These are phyloP conservation scores for Cremastobaeus sp. DNA, from an alignment of 2,888 invertebrate genomes.

Conservation along the genomic window DNA sequence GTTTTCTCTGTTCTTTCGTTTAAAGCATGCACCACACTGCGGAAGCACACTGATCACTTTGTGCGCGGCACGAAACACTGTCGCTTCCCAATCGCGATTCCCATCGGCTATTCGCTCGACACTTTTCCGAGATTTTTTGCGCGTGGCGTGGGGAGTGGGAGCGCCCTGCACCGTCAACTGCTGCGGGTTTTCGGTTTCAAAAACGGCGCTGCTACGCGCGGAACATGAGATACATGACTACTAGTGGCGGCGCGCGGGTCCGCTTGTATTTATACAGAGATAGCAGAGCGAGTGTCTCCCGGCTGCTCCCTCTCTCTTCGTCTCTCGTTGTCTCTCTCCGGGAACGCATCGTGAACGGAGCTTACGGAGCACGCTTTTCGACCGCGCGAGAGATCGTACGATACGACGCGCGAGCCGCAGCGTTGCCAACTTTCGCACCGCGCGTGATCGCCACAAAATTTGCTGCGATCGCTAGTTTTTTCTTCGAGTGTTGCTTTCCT, in stretches of 20 bases:
- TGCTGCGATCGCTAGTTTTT: neutral
- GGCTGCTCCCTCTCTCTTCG: constrained; percentile 51
- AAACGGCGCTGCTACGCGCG: constrained; percentile 65
- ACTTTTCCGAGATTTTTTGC: neutral
- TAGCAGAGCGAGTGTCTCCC: constrained; percentile 66
- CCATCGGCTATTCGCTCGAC: no score
- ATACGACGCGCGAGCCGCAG: constrained; percentile 11
- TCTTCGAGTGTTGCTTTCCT: no score
- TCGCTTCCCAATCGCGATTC: no score
- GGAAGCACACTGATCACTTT: no score
- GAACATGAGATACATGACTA: constrained; percentile 71
- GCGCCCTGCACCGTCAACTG: neutral
- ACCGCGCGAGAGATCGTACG: constrained; percentile 16
- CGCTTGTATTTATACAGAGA: constrained; percentile 76
- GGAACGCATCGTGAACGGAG: constrained; percentile 33
- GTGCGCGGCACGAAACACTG: no score
- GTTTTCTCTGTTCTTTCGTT: no score
- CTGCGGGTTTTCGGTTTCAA: constrained; percentile 38
- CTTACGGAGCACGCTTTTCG: constrained; percentile 37
- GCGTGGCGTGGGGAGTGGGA: neutral
- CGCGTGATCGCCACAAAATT: neutral
- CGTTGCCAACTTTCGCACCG: constrained; percentile 56
- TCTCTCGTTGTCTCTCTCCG: constrained; percentile 7
- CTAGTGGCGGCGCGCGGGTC: constrained; percentile 72
- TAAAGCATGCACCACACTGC: no score